phyloP scores from a whole-genome alignment of 2,888 invertebrate species.

The Timandra comae region DNA sequence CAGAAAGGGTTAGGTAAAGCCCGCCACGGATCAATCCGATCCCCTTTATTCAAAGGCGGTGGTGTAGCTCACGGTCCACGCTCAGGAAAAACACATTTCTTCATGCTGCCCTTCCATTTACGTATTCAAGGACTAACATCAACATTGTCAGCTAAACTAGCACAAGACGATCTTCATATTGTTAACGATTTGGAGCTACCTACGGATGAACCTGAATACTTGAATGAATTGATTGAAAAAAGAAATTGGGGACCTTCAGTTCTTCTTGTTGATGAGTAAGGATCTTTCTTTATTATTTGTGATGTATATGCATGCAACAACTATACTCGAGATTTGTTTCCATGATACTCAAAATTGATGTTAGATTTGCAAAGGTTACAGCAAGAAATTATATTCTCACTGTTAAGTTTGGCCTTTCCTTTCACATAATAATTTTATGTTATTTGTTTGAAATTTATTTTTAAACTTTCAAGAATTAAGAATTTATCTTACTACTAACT shows the following conservation, averaged over 20 bases:
- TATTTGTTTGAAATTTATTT: no score
- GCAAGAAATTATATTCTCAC: no score
- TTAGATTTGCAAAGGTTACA: no score
- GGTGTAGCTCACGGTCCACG: conserved; percentile 94
- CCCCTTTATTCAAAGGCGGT: conserved; percentile 90
- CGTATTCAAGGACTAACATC: conserved; percentile 89
- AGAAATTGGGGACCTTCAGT: conserved; percentile 98
- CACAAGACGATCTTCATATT: conserved; percentile 96
- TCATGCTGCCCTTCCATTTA: conserved; percentile 89
- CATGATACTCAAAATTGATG: no score
- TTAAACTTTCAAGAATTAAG: no score
- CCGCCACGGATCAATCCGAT: conserved; percentile 93
- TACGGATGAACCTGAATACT: conserved; percentile 84
- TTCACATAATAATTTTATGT: no score
- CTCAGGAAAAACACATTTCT: conserved; percentile 93
- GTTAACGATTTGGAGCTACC: conserved; percentile 92
- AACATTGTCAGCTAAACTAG: conserved; percentile 92
- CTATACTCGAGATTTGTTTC: no score
- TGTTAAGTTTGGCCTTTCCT: no score
- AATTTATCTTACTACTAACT: no score
- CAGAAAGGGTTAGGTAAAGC: conserved; percentile 96
- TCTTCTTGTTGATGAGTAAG: conserved; percentile 93
- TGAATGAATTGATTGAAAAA: conserved; percentile 86
- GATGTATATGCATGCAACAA: no score
- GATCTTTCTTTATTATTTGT: conserved; percentile 23